Evolutionary conservation across 2,113 vertebrate genomes (phyloP).

Genomic region (Tursiops truncatus): DNA sequence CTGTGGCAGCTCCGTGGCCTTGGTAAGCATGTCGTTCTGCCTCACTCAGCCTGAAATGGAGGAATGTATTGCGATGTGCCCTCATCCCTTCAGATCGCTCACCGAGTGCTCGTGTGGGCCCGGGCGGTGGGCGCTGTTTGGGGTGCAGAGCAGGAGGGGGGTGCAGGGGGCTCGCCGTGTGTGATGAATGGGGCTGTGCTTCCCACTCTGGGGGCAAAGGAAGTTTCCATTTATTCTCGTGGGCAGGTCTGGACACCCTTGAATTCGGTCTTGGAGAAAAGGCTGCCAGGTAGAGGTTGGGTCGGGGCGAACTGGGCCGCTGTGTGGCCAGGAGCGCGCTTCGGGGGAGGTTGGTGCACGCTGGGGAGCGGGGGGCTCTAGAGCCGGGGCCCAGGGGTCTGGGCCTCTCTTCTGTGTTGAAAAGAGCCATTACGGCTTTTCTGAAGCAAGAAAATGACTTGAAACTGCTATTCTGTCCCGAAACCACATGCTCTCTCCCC

Average conservation of each 20-base stretch:
- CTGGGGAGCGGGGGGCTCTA: background rate
- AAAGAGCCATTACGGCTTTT: background rate
- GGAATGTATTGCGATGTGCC: background rate
- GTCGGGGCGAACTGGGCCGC: accelerated
- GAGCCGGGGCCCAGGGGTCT: background rate
- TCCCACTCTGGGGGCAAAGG: background rate
- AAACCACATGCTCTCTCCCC: background rate
- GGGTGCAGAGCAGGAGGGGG: background rate
- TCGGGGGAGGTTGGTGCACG: accelerated
- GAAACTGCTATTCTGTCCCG: background rate
- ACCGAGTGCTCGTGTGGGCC: background rate
- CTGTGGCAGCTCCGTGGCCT: background rate
- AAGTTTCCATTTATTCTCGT: background rate
- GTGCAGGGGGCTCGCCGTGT: too few relatives aligned
- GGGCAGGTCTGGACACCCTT: background rate
- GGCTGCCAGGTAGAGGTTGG: background rate
- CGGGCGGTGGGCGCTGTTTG: accelerated
- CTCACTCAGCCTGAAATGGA: background rate
- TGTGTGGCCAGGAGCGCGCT: accelerated
- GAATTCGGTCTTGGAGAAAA: background rate
- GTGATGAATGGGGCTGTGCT: background rate
- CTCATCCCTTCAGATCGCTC: background rate
- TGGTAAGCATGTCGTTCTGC: background rate
- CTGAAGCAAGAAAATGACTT: background rate
- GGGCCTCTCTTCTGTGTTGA: background rate